Evolutionary conservation across 2,888 invertebrate genomes (phyloP).

Genomic region (Polydrusus pterygomalis): DNA sequence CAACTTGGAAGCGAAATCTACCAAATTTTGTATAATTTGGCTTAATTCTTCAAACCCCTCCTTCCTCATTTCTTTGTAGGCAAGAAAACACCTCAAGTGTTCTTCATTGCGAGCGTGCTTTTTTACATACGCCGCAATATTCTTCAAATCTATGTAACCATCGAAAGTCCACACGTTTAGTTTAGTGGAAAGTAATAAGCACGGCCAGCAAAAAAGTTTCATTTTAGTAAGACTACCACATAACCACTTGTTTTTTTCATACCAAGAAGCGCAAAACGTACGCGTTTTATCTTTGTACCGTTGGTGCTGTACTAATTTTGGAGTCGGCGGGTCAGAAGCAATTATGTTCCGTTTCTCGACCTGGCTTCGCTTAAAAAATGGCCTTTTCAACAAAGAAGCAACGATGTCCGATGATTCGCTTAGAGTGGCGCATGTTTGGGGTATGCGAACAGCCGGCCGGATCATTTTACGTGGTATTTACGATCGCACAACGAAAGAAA

Average conservation of each 20-base stretch:
- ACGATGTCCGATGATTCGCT: background rate
- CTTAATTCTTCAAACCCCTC: no score
- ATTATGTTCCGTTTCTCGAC: background rate
- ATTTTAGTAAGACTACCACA: constrained; percentile 13
- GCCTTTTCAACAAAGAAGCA: background rate
- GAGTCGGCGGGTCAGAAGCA: background rate
- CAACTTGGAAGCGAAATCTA: no score
- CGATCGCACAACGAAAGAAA: no score
- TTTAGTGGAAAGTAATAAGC: constrained; percentile 21
- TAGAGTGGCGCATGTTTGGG: no score
- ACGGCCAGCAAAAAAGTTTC: constrained; percentile 35
- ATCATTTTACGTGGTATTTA: no score
- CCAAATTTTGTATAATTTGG: no score
- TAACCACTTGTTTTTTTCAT: constrained; percentile 10
- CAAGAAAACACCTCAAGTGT: background rate
- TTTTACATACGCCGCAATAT: constrained; percentile 41
- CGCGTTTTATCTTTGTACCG: background rate
- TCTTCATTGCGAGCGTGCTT: constrained; percentile 51
- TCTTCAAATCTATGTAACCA: constrained; percentile 21
- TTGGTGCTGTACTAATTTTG: background rate
- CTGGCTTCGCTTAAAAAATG: background rate
- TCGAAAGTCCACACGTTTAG: constrained; percentile 14
- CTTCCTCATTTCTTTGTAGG: background rate
- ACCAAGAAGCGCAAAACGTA: background rate
- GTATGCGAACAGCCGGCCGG: no score